Evolutionary conservation across 2,888 invertebrate species (phyloP).

Genomic region (Sesia bembeciformis): DNA sequence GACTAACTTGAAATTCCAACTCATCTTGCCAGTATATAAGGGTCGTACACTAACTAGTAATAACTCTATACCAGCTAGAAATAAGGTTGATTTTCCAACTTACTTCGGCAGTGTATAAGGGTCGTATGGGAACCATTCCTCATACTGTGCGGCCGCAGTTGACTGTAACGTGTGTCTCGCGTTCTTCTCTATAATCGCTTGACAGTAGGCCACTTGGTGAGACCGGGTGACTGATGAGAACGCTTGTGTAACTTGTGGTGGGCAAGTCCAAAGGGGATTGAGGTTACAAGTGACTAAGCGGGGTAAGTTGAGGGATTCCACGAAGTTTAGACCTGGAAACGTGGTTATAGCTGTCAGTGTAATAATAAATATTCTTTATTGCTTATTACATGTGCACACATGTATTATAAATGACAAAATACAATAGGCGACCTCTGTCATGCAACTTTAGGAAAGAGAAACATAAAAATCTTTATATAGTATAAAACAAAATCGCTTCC

Average conservation of each 20-base stretch:
- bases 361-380: no score
- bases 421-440: no score
- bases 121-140: slow-evolving; percentile 93
- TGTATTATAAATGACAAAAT: no score
- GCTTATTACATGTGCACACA: no score
- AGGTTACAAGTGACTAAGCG: slow-evolving; percentile 89
- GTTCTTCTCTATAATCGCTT: slow-evolving; percentile 91
- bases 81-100: slow-evolving; percentile 14
- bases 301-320: slow-evolving; percentile 87
- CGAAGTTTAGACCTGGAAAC: slow-evolving; percentile 82
- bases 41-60: no score
- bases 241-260: slow-evolving; percentile 82
- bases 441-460: no score
- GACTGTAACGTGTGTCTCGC: slow-evolving; percentile 69
- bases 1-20: no score
- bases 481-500: no score
- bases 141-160: slow-evolving; percentile 54
- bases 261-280: slow-evolving; percentile 91
- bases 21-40: no score
- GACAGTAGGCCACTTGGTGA: slow-evolving; percentile 94
- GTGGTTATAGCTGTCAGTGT: no score
- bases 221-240: slow-evolving; percentile 87
- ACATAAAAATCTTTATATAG: no score
- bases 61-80: no score
- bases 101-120: slow-evolving; percentile 85